Conservation (phyloP, 2,113 vertebrate species). For the Crypturellus undulatus region DNA sequence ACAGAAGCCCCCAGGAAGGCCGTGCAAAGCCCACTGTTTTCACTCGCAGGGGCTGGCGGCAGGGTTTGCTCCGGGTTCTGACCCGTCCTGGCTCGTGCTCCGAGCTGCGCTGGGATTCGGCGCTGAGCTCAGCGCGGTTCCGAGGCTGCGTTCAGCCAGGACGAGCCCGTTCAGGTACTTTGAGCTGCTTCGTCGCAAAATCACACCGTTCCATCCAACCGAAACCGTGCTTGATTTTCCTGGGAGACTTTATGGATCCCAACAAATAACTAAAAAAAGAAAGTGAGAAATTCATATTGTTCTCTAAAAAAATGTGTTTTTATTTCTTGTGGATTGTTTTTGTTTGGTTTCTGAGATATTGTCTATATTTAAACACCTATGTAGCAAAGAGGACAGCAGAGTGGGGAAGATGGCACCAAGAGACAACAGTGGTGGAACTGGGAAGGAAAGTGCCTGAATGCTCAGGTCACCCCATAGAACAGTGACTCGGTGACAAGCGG, state of each 20-base stretch:
- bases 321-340: neutral
- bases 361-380: neutral
- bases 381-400: neutral
- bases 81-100: neutral
- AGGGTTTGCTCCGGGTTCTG: constrained; percentile 15
- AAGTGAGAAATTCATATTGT: neutral
- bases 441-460: neutral
- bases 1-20: constrained; percentile 3
- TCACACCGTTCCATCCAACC: fast-evolving
- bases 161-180: neutral
- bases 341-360: neutral
- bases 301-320: neutral
- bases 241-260: neutral
- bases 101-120: neutral
- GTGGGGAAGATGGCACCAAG: fast-evolving
- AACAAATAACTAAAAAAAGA: neutral
- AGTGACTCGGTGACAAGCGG: fast-evolving
- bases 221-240: neutral
- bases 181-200: neutral
- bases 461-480: neutral
- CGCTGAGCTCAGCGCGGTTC: fast-evolving
- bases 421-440: fast-evolving
- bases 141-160: neutral
- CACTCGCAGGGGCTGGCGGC: constrained; percentile 8
- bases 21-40: constrained; percentile 52